Evolutionary conservation across 2,888 invertebrate genomes (phyloP).

Genomic region (Nymphalis polychloros): DNA sequence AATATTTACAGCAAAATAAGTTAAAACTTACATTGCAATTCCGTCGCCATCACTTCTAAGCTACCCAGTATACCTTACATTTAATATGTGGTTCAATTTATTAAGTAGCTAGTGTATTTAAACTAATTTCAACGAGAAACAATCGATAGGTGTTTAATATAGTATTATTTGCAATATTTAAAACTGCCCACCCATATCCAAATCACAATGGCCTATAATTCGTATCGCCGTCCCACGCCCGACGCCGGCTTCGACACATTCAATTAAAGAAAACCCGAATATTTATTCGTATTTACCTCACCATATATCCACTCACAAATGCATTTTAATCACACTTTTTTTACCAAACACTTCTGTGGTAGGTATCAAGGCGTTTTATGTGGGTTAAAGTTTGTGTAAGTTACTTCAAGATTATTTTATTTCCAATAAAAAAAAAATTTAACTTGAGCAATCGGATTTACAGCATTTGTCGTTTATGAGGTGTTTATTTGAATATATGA

Average conservation of each 20-base stretch:
- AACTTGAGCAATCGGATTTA: too few species aligned
- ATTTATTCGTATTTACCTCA: conserved; percentile 45
- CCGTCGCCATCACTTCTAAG: too few species aligned
- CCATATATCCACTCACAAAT: conserved; percentile 33
- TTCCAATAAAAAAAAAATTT: neutral
- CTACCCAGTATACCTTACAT: neutral
- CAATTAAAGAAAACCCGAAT: conserved; percentile 55
- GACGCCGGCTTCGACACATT: conserved; percentile 47
- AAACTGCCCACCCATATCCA: conserved; percentile 54
- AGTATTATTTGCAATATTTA: conserved; percentile 37
- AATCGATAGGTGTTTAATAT: conserved; percentile 23
- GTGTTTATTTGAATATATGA: too few species aligned
- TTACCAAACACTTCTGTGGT: conserved; percentile 30
- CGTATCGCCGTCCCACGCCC: conserved; percentile 63
- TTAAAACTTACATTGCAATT: too few species aligned
- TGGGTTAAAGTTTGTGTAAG: conserved; percentile 6
- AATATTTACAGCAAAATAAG: too few species aligned
- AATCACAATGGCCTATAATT: conserved; percentile 69
- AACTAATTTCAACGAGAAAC: neutral
- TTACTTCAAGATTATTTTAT: neutral
- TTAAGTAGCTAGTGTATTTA: neutral
- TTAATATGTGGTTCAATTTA: neutral
- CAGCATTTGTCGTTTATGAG: too few species aligned
- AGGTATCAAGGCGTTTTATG: conserved; percentile 30
- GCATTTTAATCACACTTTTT: conserved; percentile 32